phyloP scores from a whole-genome alignment of 2,113 vertebrate species.

The Sapajus apella region DNA sequence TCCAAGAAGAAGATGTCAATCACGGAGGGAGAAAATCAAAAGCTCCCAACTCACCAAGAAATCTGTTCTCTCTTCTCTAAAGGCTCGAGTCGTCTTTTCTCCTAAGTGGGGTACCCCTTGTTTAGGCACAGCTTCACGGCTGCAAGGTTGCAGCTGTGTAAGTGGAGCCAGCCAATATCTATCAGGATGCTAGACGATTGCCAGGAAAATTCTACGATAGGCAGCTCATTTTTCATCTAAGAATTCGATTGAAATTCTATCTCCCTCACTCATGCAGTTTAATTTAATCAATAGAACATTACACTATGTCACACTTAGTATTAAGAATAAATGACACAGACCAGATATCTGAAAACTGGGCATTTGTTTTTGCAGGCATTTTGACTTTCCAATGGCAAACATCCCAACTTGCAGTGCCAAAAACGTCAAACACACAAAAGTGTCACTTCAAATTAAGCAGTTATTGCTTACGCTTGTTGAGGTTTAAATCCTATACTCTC shows the following conservation, averaged over 20 bases:
- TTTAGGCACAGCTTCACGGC: neutral
- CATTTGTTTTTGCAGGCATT: slow-evolving; percentile 56
- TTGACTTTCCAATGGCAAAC: slow-evolving; percentile 60
- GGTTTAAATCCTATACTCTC: slow-evolving; percentile 17
- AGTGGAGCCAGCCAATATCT: slow-evolving; percentile 19
- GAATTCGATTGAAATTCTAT: slow-evolving; percentile 69
- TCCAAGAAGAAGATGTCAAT: slow-evolving; percentile 37
- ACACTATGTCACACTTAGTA: slow-evolving; percentile 72
- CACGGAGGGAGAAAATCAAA: neutral
- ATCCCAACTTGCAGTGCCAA: slow-evolving; percentile 3
- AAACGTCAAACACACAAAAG: slow-evolving; percentile 39
- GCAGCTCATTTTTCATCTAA: slow-evolving; percentile 69
- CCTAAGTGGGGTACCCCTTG: neutral
- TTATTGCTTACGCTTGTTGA: slow-evolving; percentile 30
- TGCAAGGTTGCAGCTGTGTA: slow-evolving; percentile 47
- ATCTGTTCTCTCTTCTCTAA: neutral
- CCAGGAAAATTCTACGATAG: slow-evolving; percentile 31
- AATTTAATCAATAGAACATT: slow-evolving; percentile 76
- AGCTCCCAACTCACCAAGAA: neutral
- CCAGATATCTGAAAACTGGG: slow-evolving; percentile 65
- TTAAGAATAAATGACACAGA: slow-evolving; percentile 79
- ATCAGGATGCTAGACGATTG: neutral
- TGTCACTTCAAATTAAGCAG: slow-evolving; percentile 57
- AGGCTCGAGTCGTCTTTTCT: neutral
- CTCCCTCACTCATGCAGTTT: slow-evolving; percentile 48